Conservation (phyloP, 2,797 vertebrate genomes). For the Sarcophilus harrisii region DNA sequence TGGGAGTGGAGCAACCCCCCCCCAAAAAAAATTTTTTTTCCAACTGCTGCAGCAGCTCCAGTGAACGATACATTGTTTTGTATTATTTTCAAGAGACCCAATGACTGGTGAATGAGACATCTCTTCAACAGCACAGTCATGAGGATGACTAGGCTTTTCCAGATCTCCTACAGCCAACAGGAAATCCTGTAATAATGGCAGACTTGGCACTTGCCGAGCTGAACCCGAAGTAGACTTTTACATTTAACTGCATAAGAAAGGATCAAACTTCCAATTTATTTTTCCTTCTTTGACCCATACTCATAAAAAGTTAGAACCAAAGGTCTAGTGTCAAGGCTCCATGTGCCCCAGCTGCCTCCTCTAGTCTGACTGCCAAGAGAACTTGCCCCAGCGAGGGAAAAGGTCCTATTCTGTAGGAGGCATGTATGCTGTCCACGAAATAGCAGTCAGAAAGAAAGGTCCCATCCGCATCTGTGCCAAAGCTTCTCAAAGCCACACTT, state of each 20-base stretch:
- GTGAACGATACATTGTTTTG: not conserved
- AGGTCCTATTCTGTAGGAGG: not conserved
- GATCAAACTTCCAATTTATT: not conserved
- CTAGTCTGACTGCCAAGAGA: not conserved
- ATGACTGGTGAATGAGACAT: not conserved
- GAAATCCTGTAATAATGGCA: not conserved
- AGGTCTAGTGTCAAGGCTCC: not conserved
- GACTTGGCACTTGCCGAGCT: not conserved
- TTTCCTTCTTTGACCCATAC: conserved; percentile 3
- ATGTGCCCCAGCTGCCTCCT: not conserved
- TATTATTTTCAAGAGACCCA: not conserved
- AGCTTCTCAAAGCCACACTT: not conserved
- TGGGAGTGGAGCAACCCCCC: conserved; percentile 34
- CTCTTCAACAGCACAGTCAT: conserved; percentile 11
- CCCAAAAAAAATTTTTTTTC: conserved; percentile 60
- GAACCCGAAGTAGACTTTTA: not conserved
- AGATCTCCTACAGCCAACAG: conserved; percentile 29
- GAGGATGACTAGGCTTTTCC: conserved; percentile 24
- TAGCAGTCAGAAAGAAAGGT: not conserved
- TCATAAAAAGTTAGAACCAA: conserved; percentile 50
- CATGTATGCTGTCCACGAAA: not conserved
- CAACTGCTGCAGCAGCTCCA: conserved; percentile 68
- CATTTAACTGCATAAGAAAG: not conserved
- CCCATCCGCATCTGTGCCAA: not conserved
- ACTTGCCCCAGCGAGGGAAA: not conserved